Base-by-base conservation (phyloP, 2,797 vertebrate species). In the Remorina albescens region DNA sequence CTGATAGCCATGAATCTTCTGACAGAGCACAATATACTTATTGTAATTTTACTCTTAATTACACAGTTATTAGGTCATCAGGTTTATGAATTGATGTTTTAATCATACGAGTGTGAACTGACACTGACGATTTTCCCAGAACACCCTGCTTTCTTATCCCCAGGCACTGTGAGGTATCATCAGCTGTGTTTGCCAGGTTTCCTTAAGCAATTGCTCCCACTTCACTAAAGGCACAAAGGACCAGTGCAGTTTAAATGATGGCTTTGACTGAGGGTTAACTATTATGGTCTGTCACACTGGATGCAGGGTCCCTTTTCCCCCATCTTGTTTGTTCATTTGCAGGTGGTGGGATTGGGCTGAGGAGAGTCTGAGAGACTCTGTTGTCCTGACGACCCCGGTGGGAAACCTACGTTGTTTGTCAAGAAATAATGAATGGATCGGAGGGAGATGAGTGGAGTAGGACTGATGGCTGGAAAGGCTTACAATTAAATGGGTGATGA, bases 341-440 rank as follows among this genome's bases (percentile, higher is more conserved):
- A 78, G 62, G 51, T 80, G 67, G 59, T 76, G 64, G 76, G 72
- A 79, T 68, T 61, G 63, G 77, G 54, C n/a, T 56, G 73, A 61
- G 39, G 53, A 74, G 62, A 81, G 59, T 70, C 16, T 61, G 60
- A 66, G 61, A 76, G 26, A 16, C 41, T 64, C 25, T 7, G 92
- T 92, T 88, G 91, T 90, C 92, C 28, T 81, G 87, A 57, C 83
- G 64, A 92, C 89, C 57, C 72, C 69, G 68, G 81, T 91, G 91
- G 88, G 90, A 91, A 91, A 89, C 68, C 60, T 67, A 16, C n/a
- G 77, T 76, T 91, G 82, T 89, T 91, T 90, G 88, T 83, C 62
- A 64, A 78, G 70, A 63, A 65, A 64, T 66, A 62, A 63, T 83
- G 73, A 91, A 88, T 87, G 65, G 82, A 75, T 71, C 21, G 39